Conservation (phyloP, 2,797 vertebrate genomes). For the Peromyscus eremicus region DNA sequence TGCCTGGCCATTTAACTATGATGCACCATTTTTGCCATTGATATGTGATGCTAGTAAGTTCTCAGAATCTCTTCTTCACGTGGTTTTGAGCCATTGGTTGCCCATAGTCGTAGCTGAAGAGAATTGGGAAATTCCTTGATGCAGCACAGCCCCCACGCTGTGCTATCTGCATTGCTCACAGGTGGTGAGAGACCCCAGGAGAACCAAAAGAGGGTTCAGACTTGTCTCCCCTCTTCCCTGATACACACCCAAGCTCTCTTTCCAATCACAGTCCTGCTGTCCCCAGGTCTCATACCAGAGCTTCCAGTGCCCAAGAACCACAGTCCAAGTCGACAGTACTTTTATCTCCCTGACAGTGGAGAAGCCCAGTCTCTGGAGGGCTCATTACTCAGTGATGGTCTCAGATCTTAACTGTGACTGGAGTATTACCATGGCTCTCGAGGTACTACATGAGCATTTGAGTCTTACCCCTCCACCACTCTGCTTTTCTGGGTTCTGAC, state of each 20-base stretch:
- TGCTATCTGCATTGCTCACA: background rate
- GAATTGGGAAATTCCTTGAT: background rate
- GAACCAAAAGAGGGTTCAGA: no score
- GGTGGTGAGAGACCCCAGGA: background rate
- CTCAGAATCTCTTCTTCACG: background rate
- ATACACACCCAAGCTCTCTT: background rate
- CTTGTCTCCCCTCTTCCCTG: background rate
- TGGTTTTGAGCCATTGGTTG: background rate
- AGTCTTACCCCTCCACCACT: background rate
- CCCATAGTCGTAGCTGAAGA: no score
- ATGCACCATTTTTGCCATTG: background rate
- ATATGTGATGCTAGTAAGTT: background rate
- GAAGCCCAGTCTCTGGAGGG: no score
- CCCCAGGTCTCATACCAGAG: background rate
- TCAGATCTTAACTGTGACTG: background rate
- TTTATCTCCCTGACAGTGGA: background rate
- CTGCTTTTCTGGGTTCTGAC: background rate
- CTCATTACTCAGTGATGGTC: background rate
- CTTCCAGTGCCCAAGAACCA: background rate
- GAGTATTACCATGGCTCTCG: rapidly evolving
- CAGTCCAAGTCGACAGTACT: background rate
- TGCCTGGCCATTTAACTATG: no score
- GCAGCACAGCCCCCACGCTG: background rate
- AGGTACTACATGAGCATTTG: rapidly evolving
- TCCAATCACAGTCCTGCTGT: background rate